Conservation (phyloP, 2,797 vertebrate species). For the Taeniopygia guttata region DNA sequence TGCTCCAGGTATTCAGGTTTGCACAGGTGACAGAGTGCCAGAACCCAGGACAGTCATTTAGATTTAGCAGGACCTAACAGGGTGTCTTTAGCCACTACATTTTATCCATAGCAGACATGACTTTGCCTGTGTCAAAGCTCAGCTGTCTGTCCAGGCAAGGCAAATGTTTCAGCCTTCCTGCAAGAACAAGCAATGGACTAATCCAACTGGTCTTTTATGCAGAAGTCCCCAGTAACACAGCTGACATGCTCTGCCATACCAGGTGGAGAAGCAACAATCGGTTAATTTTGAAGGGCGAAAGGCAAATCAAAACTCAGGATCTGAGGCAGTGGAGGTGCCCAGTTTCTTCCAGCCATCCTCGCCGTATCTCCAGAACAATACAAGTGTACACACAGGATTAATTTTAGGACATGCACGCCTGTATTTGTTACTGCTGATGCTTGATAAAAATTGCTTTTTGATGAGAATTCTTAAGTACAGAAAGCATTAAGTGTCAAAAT, state of each 20-base stretch:
- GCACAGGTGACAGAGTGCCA: slow-evolving; percentile 59
- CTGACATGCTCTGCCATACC: slow-evolving; percentile 58
- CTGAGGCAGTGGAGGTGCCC: slow-evolving; percentile 41
- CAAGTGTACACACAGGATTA: slow-evolving; percentile 62
- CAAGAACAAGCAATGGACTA: slow-evolving; percentile 64
- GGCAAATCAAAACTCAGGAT: slow-evolving; percentile 41
- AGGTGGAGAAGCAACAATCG: slow-evolving; percentile 57
- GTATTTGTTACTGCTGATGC: slow-evolving; percentile 42
- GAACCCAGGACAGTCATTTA: slow-evolving; percentile 17
- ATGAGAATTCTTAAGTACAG: slow-evolving; percentile 30
- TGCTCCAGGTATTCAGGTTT: slow-evolving; percentile 61
- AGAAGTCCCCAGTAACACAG: slow-evolving; percentile 66
- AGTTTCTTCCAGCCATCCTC: slow-evolving; percentile 59
- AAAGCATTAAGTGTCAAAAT: slow-evolving; percentile 30
- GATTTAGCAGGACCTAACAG: slow-evolving; percentile 33
- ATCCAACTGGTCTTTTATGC: slow-evolving; percentile 67
- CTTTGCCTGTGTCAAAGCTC: slow-evolving; percentile 56
- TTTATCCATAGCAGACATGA: slow-evolving; percentile 36
- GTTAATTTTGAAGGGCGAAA: slow-evolving; percentile 56
- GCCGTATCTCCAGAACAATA: slow-evolving; percentile 60
- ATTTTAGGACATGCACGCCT: slow-evolving; percentile 58
- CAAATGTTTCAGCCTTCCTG: slow-evolving; percentile 58
- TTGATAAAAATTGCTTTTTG: background rate
- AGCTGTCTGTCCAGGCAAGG: slow-evolving; percentile 64
- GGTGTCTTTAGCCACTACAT: slow-evolving; percentile 42